phyloP scores from a whole-genome alignment of 2,888 invertebrate species.

The Drosophila flavopinicola region DNA sequence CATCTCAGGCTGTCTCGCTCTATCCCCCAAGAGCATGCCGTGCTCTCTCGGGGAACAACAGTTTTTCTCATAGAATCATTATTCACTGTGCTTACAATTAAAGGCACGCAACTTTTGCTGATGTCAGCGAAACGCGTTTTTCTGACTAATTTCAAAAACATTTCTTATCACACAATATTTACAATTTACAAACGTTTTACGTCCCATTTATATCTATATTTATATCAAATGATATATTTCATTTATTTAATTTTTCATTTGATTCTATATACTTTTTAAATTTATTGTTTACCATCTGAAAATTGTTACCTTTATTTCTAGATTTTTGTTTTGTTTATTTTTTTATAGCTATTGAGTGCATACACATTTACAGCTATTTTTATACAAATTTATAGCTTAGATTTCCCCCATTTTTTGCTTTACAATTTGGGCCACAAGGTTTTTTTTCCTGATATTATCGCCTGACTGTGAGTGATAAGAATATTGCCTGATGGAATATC shows the following conservation, averaged over 20 bases:
- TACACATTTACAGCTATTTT: neutral
- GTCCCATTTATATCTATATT: too few relatives aligned
- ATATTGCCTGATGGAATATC: slow-evolving; percentile 26
- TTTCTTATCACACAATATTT: slow-evolving; percentile 11
- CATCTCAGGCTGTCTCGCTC: too few relatives aligned
- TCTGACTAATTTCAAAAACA: slow-evolving; percentile 30
- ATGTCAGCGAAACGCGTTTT: slow-evolving; percentile 47
- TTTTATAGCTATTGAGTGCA: slow-evolving; percentile 5
- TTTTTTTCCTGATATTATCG: slow-evolving; percentile 50
- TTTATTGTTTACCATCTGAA: neutral
- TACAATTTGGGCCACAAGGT: slow-evolving; percentile 8
- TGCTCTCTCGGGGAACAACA: slow-evolving; percentile 3
- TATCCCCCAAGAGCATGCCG: too few relatives aligned
- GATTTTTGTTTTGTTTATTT: neutral
- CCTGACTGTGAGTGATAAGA: slow-evolving; percentile 28
- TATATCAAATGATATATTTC: too few relatives aligned
- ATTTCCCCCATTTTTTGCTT: neutral
- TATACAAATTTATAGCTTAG: neutral
- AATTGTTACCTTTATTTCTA: neutral
- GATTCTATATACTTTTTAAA: neutral
- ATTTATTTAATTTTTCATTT: neutral
- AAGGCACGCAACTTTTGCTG: slow-evolving; percentile 33
- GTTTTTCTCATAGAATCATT: slow-evolving; percentile 4
- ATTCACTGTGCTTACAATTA: slow-evolving; percentile 24
- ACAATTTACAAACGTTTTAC: too few relatives aligned